Conservation (phyloP, 2,797 vertebrate species). For the Ataeniobius toweri region DNA sequence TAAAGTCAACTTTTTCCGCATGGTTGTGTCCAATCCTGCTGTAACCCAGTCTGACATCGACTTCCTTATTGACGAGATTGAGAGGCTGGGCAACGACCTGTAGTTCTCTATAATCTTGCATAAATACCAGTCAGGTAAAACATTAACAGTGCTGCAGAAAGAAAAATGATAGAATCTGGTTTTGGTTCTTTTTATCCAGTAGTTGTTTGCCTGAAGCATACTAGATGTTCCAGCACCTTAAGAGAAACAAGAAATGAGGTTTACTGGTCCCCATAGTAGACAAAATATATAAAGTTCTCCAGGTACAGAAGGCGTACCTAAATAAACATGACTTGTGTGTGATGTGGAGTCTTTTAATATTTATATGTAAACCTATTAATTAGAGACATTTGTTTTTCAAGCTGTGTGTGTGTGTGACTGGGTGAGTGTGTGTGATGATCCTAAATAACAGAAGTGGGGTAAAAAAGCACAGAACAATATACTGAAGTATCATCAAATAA, state of each 20-base stretch:
- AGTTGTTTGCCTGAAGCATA: conserved; percentile 40
- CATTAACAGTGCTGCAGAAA: conserved; percentile 51
- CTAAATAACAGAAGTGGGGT: conserved; percentile 31
- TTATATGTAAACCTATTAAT: conserved; percentile 20
- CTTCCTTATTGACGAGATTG: conserved; percentile 98
- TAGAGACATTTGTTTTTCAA: not conserved
- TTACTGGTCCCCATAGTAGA: conserved; percentile 31
- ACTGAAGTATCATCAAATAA: conserved; percentile 43
- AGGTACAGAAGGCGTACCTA: conserved; percentile 19
- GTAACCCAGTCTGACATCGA: conserved; percentile 96
- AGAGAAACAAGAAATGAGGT: conserved; percentile 31
- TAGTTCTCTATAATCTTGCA: conserved; percentile 66
- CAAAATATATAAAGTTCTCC: conserved; percentile 39
- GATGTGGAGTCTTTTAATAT: conserved; percentile 38
- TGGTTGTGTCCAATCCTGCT: conserved; percentile 96
- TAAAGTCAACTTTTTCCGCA: conserved; percentile 98
- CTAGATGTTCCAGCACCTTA: conserved; percentile 34
- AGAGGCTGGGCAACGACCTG: conserved; percentile 93
- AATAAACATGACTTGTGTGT: conserved; percentile 39
- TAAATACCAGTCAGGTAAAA: conserved; percentile 37
- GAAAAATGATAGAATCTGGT: conserved; percentile 26
- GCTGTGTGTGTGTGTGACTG: conserved; percentile 35
- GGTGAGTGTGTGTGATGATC: conserved; percentile 23
- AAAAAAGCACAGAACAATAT: conserved; percentile 58
- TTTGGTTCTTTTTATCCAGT: conserved; percentile 24